Base-by-base conservation (phyloP, 2,113 vertebrate genomes). In the Gobiocypris rarus region DNA sequence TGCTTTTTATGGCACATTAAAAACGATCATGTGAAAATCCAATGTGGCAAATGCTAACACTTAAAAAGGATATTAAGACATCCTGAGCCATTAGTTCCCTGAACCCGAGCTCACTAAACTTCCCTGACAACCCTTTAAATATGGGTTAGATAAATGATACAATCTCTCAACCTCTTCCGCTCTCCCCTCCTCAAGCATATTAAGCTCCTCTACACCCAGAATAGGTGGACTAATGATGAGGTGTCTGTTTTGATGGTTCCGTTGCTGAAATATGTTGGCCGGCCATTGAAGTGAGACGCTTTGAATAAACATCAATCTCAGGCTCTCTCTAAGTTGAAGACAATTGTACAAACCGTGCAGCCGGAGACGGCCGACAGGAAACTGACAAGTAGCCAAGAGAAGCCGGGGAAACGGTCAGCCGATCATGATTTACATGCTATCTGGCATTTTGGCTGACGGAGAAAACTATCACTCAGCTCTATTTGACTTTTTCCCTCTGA, bases 281-380 rank as follows among this genome's bases (percentile, higher is more conserved):
- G 69, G 87, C 83, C 79, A 58, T 89, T 45, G 82, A 83, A 84
- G 84, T 59, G 22, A 75, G 77, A 65, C 81, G 79, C 86, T 90
- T 89, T 93, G 93, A 94, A 94, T 94, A 94, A 94, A 93, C 93
- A 94, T 94, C 92, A 92, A 93, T 94, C 93, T 93, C 88, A 28
- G 81, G 88, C 86, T 43, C 83, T 45, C 86, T 83, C 85, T 81
- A 86, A 75, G 70, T 89, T 89, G 54, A 87, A 89, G 90, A 92
- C 92, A 93, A 93, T 92, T 90, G 93, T 92, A 91, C 89, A 87
- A 89, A 91, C 93, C 87, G 73, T 90, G 75, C 50, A 91, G 90
- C 52, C 90, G 84, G 90, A 93, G 93, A 92, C 91, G 90, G 91
- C 90, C 92, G 88, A 87, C 88, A 89, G 90, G 90, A 91, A 90